Evolutionary conservation across 2,113 vertebrate genomes (phyloP).

Genomic region (Gobius niger): DNA sequence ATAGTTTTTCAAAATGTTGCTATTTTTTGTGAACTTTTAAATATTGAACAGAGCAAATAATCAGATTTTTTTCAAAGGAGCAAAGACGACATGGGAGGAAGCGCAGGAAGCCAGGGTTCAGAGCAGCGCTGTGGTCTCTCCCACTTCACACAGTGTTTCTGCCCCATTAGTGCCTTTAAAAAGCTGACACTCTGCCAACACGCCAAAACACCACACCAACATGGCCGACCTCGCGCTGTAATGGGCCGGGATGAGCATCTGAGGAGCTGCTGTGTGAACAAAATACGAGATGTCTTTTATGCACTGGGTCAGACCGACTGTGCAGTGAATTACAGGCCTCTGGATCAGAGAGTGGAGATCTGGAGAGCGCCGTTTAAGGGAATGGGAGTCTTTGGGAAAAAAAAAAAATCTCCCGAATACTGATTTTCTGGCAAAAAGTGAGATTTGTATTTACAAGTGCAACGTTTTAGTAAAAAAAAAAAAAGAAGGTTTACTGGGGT

Average conservation of each 20-base stretch:
- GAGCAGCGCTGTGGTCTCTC: constrained; percentile 43
- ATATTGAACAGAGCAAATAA: too few species aligned
- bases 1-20: too few species aligned
- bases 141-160: constrained; percentile 26
- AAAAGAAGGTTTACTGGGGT: too few species aligned
- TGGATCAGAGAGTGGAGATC: not conserved
- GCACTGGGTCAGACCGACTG: constrained; percentile 17
- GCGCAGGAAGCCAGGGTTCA: constrained; percentile 55
- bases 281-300: constrained; percentile 31
- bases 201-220: not conserved
- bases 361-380: too few species aligned
- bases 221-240: constrained; percentile 5
- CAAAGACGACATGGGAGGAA: not conserved
- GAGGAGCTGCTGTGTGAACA: constrained; percentile 3
- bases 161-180: constrained; percentile 12
- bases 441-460: too few species aligned
- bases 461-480: too few species aligned
- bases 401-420: too few species aligned
- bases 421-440: too few species aligned
- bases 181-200: constrained; percentile 4
- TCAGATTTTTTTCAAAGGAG: too few species aligned
- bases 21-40: too few species aligned
- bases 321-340: not conserved
- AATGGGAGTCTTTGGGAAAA: too few species aligned
- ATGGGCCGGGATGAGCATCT: constrained; percentile 23